Evolutionary conservation across 2,797 vertebrate genomes (phyloP).

Genomic region (Phoeniculus purpureus): DNA sequence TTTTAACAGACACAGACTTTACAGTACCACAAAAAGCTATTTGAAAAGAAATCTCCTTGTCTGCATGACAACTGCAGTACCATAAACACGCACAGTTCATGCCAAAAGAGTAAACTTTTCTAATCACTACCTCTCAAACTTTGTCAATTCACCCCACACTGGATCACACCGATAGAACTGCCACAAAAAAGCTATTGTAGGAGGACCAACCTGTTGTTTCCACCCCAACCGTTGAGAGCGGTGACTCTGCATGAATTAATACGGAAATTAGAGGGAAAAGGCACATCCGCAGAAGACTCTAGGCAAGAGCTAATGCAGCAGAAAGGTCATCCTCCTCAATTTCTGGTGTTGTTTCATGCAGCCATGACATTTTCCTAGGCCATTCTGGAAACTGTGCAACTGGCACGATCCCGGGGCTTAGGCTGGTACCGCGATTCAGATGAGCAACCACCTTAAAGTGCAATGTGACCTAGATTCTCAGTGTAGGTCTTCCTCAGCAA

Average conservation of each 20-base stretch:
- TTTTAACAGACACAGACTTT: neutral
- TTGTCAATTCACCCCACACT: neutral
- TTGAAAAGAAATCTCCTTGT: neutral
- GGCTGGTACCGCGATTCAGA: neutral
- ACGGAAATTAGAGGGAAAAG: conserved; percentile 26
- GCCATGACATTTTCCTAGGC: conserved; percentile 46
- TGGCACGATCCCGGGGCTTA: neutral
- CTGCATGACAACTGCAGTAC: neutral
- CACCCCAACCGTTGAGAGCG: neutral
- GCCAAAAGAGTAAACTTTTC: neutral
- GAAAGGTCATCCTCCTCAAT: conserved; percentile 30
- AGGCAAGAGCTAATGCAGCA: conserved; percentile 13
- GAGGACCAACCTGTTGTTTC: neutral
- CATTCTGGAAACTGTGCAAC: conserved; percentile 23
- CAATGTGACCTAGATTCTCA: neutral
- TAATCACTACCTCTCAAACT: neutral
- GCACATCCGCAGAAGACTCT: neutral
- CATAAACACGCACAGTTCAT: neutral
- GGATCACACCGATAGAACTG: neutral
- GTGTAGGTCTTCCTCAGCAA: neutral
- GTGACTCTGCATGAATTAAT: neutral
- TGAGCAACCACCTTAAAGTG: neutral
- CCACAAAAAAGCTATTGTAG: neutral
- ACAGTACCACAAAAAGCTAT: neutral
- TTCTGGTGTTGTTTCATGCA: conserved; percentile 45